phyloP scores from a whole-genome alignment of 1,140 invertebrate species.

The Brachionus calyciflorus region DNA sequence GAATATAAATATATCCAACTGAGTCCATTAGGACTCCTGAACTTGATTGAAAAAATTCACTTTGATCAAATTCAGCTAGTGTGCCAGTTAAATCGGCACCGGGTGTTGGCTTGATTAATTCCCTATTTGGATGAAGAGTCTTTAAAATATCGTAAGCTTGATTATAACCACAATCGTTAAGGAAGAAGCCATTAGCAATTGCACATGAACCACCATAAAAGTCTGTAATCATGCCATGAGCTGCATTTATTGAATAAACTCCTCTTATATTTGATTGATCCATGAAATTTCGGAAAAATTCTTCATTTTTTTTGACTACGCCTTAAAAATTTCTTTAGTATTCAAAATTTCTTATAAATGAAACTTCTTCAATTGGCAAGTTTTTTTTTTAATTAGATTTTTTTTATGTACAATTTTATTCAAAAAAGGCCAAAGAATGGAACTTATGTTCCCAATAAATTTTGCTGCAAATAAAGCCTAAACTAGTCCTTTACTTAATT shows the following conservation, averaged over 20 bases:
- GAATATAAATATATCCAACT: conserved; percentile 57
- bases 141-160: conserved; percentile 59
- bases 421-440: too few species aligned
- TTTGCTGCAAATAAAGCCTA: too few species aligned
- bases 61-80: conserved; percentile 54
- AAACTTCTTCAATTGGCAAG: too few species aligned
- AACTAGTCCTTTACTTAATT: too few species aligned
- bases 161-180: conserved; percentile 59
- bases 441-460: too few species aligned
- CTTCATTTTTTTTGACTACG: conserved; percentile 52
- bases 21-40: conserved; percentile 53
- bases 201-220: conserved; percentile 58
- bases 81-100: conserved; percentile 10
- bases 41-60: conserved; percentile 55
- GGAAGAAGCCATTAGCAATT: conserved; percentile 49
- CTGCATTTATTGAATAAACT: background rate
- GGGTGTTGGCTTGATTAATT: conserved; percentile 45
- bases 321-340: too few species aligned
- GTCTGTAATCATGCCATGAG: conserved; percentile 53
- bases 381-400: too few species aligned
- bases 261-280: background rate
- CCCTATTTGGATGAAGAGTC: conserved; percentile 55
- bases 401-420: too few species aligned
- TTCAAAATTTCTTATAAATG: too few species aligned
- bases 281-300: conserved; percentile 36